Percentiles rank a stretch among this genome's conserved stretches.
Evolutionary conservation across 2,113 vertebrate species (phyloP).

Genomic region (Chaenogobius annularis): DNA sequence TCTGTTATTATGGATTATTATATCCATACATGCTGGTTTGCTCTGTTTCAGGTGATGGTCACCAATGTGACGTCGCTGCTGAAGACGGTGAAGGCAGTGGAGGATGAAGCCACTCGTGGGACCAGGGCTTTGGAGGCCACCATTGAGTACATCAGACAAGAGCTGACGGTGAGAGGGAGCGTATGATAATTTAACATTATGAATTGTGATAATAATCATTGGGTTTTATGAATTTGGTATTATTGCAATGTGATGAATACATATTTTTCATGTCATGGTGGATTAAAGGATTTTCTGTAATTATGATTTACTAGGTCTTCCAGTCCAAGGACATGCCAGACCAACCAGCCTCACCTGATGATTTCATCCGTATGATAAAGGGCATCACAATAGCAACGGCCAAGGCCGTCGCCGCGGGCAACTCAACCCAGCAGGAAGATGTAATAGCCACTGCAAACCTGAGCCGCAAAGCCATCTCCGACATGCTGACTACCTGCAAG

Average conservation of each 20-base stretch:
- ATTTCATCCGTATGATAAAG: conserved; percentile 98
- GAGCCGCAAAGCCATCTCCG: conserved; percentile 94
- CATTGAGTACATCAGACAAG: conserved; percentile 98
- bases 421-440: conserved; percentile 95
- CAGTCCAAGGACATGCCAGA: conserved; percentile 91
- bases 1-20: too few relatives aligned
- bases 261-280: neutral
- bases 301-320: conserved; percentile 81
- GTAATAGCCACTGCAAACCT: conserved; percentile 96
- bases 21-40: conserved; percentile 36
- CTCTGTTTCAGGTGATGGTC: conserved; percentile 90
- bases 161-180: conserved; percentile 85
- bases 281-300: neutral
- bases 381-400: conserved; percentile 97
- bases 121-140: conserved; percentile 96
- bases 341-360: conserved; percentile 90
- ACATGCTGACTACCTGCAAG: conserved; percentile 89
- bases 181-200: neutral
- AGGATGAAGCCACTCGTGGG: conserved; percentile 97
- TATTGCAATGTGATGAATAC: neutral
- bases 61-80: conserved; percentile 98
- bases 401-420: conserved; percentile 97
- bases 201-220: neutral
- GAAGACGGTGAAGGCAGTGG: conserved; percentile 98
- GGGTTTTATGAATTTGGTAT: neutral